Evolutionary conservation across 2,888 invertebrate species (phyloP), one percentile per base, ranked within the genome.

Genomic region (Oxytorus armatus): DNA sequence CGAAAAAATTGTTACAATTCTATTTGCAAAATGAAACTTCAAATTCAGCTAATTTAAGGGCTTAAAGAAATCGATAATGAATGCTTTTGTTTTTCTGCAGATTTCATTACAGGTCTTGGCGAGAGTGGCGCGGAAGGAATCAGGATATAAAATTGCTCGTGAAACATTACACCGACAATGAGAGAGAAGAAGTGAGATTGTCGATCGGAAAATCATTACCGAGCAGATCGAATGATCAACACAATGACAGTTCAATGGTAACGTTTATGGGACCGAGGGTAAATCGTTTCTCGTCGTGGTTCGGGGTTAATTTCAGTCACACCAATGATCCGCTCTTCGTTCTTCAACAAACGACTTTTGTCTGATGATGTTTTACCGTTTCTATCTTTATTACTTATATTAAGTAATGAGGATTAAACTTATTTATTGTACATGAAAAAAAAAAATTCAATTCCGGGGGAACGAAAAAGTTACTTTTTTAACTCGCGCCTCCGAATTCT

Each of bases 21-120:
- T n/a, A 44, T 14, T 44, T 44, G 2, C 1, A 14, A 44, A 16
- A 44, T 44, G 14, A n/a, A 44, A 14, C 1, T n/a, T n/a, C n/a
- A n/a, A n/a, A n/a, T n/a, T n/a, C n/a, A n/a, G n/a, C n/a, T n/a
- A n/a, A n/a, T n/a, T n/a, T n/a, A n/a, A n/a, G n/a, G n/a, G n/a
- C n/a, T n/a, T n/a, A n/a, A n/a, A n/a, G n/a, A n/a, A n/a, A n/a
- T n/a, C n/a, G n/a, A 14, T 14, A 44, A 14, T 36, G 14, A 0
- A n/a, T 36, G 1, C 18, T 25, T 55, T 57, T 33, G 3, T 49
- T 39, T 69, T 39, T 61, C 16, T 79, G 16, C 44, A 91, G 91
- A 77, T 90, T 89, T 76, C 90, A 92, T 69, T 89, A 82, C 75
- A 89, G 87, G 81, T 89, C 90, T 11, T 88, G 89, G 86, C 84